Percentiles rank a stretch among this genome's conserved stretches.
Evolutionary conservation across 2,113 vertebrate genomes (phyloP).

Genomic region (Steatornis caripensis): DNA sequence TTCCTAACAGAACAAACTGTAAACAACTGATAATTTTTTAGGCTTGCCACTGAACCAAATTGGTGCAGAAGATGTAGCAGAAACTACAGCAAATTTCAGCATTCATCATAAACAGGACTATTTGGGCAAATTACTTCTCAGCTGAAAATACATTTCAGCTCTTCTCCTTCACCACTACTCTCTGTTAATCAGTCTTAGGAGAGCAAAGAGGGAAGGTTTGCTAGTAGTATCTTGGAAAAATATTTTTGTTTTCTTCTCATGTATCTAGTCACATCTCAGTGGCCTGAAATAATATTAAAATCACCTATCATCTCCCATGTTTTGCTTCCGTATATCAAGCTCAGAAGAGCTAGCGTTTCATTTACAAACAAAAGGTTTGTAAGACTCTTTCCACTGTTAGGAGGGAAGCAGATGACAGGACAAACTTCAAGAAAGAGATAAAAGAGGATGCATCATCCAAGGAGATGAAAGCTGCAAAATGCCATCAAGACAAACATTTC

Average conservation of each 20-base stretch:
- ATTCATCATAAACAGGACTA: not conserved
- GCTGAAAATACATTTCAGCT: not conserved
- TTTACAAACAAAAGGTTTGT: not conserved
- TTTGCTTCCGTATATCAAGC: not conserved
- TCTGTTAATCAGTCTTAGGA: not conserved
- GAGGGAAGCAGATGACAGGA: not conserved
- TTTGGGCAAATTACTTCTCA: not conserved
- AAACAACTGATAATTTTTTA: not conserved
- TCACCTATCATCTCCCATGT: not conserved
- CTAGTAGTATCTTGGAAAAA: not conserved
- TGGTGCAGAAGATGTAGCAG: not conserved
- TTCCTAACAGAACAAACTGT: not conserved
- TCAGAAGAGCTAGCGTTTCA: not conserved
- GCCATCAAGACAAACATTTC: not conserved
- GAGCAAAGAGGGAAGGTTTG: not conserved
- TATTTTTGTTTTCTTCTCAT: not conserved
- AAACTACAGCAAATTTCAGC: not conserved
- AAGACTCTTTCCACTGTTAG: not conserved
- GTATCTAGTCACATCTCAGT: not conserved
- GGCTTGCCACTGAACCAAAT: not conserved
- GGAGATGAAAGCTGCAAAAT: conserved; percentile 31
- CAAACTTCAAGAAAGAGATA: conserved; percentile 19
- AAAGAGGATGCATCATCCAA: conserved; percentile 8
- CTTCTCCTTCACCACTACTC: not conserved
- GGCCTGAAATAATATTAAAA: not conserved